phyloP scores from a whole-genome alignment of 2,888 invertebrate species.

The Mesopsocus fuscifrons region DNA sequence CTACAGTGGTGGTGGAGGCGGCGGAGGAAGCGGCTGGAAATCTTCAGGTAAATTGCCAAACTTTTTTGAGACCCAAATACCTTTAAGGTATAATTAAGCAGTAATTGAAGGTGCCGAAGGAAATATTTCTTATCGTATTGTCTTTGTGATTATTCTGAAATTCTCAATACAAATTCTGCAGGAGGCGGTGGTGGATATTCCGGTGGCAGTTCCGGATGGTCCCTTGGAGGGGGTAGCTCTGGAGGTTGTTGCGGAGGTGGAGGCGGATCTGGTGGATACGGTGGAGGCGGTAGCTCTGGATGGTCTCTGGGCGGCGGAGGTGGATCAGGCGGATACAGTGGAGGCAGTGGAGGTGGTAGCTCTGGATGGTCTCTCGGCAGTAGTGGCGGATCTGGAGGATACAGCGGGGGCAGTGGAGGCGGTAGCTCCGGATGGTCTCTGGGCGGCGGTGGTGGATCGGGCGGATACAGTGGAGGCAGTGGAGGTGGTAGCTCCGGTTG shows the following conservation, averaged over 20 bases:
- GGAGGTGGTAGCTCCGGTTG: no score
- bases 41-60: no score
- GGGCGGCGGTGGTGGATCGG: background rate
- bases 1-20: background rate
- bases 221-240: background rate
- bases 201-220: background rate
- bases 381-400: background rate
- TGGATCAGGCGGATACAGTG: background rate
- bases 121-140: no score
- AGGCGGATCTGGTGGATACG: background rate
- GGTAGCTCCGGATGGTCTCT: background rate
- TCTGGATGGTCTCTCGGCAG: background rate
- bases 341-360: constrained; percentile 1
- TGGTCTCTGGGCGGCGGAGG: background rate
- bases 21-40: background rate
- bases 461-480: background rate
- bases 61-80: no score
- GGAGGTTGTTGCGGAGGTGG: background rate
- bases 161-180: no score
- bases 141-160: no score
- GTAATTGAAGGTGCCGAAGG: no score
- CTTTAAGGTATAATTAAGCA: no score
- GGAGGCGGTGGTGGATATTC: background rate
- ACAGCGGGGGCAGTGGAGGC: background rate
- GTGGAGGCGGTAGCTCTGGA: background rate